A percentile compares a stretch with the other conserved stretches of the same genome.
Evolutionary conservation across 2,113 vertebrate species (phyloP).

Genomic region (Mohoua ochrocephala): DNA sequence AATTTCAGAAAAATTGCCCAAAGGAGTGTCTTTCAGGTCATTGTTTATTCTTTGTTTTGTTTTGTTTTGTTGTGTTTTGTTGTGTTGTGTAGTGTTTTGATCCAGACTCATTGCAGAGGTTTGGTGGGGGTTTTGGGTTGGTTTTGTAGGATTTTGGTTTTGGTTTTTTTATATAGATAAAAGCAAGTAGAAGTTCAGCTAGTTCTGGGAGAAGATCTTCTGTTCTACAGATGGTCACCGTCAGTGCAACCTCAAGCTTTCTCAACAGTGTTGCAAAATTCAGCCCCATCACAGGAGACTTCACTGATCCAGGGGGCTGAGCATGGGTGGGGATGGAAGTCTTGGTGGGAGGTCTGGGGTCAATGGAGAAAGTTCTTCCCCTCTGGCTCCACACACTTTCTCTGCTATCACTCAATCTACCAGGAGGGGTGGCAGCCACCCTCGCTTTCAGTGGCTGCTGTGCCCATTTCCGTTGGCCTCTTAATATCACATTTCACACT

Average conservation of each 20-base stretch:
- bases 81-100: neutral
- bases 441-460: neutral
- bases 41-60: neutral
- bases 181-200: neutral
- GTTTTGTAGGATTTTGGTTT: neutral
- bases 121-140: neutral
- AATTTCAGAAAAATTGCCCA: neutral
- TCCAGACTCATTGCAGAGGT: neutral
- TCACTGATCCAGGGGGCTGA: fast-evolving
- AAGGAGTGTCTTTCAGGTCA: neutral
- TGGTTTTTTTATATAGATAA: neutral
- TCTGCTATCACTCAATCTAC: neutral
- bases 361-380: neutral
- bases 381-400: neutral
- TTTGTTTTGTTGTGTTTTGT: neutral
- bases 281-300: fast-evolving
- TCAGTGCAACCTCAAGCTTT: neutral
- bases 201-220: neutral
- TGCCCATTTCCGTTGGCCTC: neutral
- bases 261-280: neutral
- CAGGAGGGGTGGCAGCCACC: neutral
- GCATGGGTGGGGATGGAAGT: neutral
- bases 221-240: neutral
- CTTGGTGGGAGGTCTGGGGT: neutral
- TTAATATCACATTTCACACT: neutral